A percentile compares a stretch with the other conserved stretches of the same genome.
phyloP scores from a whole-genome alignment of 2,888 invertebrate species.

The Cephalotes varians region DNA sequence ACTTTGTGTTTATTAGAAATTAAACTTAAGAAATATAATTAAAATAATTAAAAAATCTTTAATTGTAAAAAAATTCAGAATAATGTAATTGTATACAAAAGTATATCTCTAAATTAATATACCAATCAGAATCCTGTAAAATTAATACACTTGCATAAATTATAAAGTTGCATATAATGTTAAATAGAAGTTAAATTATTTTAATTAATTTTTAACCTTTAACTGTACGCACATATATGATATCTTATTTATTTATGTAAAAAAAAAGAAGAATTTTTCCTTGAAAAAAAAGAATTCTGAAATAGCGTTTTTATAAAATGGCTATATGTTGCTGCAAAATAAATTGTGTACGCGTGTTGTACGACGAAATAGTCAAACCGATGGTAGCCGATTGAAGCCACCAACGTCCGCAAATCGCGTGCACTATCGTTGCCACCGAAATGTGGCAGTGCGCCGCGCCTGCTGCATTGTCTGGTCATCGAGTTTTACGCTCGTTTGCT shows the following conservation, averaged over 20 bases:
- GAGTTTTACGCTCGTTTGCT: conserved; percentile 76
- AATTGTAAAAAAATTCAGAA: no score
- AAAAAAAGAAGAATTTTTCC: no score
- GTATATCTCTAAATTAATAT: background rate
- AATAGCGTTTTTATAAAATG: background rate
- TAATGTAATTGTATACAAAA: background rate
- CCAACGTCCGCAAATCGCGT: conserved; percentile 41
- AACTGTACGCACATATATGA: background rate
- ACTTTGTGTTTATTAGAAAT: background rate
- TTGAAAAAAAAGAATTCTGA: background rate
- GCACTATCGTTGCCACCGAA: conserved; percentile 64
- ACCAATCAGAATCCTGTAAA: background rate
- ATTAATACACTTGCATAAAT: background rate
- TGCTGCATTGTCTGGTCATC: conserved; percentile 66
- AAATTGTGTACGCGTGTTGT: background rate
- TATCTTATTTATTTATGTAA: background rate
- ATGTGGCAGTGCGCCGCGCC: conserved; percentile 62
- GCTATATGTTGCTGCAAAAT: background rate
- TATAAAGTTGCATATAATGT: background rate
- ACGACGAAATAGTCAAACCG: background rate
- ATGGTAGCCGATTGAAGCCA: conserved; percentile 23
- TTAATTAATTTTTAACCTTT: background rate
- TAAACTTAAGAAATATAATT: background rate
- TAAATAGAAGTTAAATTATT: background rate
- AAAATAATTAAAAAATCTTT: no score